phyloP scores from a whole-genome alignment of 2,888 invertebrate genomes.

The Perizoma flavofasciatum region DNA sequence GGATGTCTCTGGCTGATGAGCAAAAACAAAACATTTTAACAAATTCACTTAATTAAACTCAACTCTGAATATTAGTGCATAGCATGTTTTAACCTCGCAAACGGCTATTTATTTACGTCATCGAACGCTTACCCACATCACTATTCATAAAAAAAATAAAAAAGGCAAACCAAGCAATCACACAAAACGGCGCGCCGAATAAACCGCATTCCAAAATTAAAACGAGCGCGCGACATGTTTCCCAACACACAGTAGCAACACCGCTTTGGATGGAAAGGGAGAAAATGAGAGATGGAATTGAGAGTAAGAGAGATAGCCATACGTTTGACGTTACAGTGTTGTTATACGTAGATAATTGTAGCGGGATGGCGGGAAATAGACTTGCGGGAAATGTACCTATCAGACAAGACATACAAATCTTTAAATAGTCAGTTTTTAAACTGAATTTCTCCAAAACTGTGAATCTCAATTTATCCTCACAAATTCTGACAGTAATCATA shows the following conservation, averaged over 20 bases:
- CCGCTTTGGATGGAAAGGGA: conserved; percentile 54
- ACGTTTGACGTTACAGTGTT: conserved; percentile 65
- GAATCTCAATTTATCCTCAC: too few species aligned
- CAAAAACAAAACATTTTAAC: too few species aligned
- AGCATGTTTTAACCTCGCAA: too few species aligned
- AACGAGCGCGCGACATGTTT: conserved; percentile 71
- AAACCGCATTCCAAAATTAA: conserved; percentile 81
- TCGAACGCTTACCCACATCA: conserved; percentile 33
- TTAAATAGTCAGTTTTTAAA: too few species aligned
- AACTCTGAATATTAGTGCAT: too few species aligned
- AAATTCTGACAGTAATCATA: too few species aligned
- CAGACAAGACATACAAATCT: too few species aligned
- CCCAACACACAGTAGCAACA: conserved; percentile 58
- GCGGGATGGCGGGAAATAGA: conserved; percentile 57
- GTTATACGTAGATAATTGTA: conserved; percentile 64
- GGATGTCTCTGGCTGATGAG: too few species aligned
- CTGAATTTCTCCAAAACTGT: too few species aligned
- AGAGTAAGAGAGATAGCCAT: conserved; percentile 57
- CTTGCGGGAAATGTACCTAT: conserved; percentile 15
- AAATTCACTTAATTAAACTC: too few species aligned
- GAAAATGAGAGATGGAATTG: conserved; percentile 16
- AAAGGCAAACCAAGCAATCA: conserved; percentile 55
- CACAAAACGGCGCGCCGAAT: conserved; percentile 68
- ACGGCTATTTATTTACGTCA: background rate
- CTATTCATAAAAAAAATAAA: conserved; percentile 47